Evolutionary conservation across 1,140 invertebrate species (phyloP).

Genomic region (Eupeodes corollae): DNA sequence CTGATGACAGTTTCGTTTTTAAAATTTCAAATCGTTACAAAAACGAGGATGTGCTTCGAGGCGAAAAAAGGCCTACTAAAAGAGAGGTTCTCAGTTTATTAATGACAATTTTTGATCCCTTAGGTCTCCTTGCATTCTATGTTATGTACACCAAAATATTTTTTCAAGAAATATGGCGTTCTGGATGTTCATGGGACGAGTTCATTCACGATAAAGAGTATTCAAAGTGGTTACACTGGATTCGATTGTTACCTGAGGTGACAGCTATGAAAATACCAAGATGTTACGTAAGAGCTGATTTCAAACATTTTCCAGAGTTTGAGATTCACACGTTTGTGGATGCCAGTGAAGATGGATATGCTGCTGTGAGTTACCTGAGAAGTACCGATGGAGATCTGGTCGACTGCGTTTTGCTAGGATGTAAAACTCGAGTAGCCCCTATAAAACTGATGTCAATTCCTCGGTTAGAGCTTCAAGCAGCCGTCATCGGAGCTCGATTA

Average conservation of each 20-base stretch:
- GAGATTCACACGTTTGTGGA: no score
- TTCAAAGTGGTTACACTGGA: conserved; percentile 3
- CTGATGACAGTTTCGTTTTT: conserved; percentile 1
- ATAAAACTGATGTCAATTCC: conserved; percentile 24
- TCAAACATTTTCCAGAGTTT: no score
- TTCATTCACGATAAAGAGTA: not conserved
- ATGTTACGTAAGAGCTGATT: not conserved
- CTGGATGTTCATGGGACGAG: conserved; percentile 19
- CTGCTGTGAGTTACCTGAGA: not conserved
- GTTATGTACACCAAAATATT: no score
- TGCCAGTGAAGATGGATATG: not conserved
- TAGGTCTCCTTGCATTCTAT: no score
- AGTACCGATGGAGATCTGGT: no score
- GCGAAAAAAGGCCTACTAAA: conserved; percentile 1
- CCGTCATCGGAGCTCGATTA: conserved; percentile 23
- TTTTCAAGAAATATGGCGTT: conserved; percentile 20
- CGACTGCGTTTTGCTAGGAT: conserved; percentile 2
- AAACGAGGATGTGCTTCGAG: not conserved
- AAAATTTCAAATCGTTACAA: not conserved
- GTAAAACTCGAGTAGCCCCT: conserved; percentile 29
- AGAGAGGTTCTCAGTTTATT: conserved; percentile 8
- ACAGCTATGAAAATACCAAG: conserved; percentile 1
- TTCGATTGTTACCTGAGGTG: not conserved
- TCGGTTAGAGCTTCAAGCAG: no score
- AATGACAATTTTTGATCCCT: no score